Evolutionary conservation across 2,888 invertebrate genomes (phyloP), one percentile per base, ranked within the genome.

Genomic region (Rhagonycha lutea): DNA sequence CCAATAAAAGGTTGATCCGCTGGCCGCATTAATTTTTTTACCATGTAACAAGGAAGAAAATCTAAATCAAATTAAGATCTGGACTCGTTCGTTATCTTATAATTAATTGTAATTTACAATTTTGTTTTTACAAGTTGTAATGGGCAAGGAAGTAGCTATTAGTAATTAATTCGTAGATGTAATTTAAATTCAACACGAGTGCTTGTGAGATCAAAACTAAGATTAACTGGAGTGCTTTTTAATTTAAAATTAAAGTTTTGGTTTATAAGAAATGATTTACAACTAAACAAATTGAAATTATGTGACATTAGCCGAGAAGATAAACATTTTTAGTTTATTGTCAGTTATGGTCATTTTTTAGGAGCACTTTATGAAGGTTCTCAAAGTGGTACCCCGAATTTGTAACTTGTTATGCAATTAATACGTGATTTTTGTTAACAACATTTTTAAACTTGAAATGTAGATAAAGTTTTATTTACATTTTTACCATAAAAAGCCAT

Each of bases 261-360:
- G 47, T 47, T 47, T 47, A 47, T 47, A 47, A 47, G n/a, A 47
- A 47, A 47, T 47, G n/a, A 47, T 47, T 47, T 47, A 47, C n/a
- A 47, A 47, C 47, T 47, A n/a, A 26, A 65, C 63, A 65, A 65
- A 65, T 65, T 65, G 63, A 65, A 65, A 24, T 65, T 65, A 65
- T 65, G 63, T 65, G 63, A 65, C 63, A 65, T 65, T 26, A 65
- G 12, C 26, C 11, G 12, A 7, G 47, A n/a, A 65, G 63, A 65
- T 65, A 65, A 65, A 65, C 12, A 14, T 65, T 65, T 62, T 62
- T 65, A n/a, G 63, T 65, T 24, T 24, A 47, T 47, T n/a, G 47
- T 47, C 47, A 47, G 47, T n/a, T n/a, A n/a, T n/a, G 8, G 47
- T 47, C 47, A 47, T 47, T 47, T 47, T 47, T 65, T 65, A 24